Base-by-base conservation (phyloP, 2,113 vertebrate genomes). In the Ranitomeya variabilis region DNA sequence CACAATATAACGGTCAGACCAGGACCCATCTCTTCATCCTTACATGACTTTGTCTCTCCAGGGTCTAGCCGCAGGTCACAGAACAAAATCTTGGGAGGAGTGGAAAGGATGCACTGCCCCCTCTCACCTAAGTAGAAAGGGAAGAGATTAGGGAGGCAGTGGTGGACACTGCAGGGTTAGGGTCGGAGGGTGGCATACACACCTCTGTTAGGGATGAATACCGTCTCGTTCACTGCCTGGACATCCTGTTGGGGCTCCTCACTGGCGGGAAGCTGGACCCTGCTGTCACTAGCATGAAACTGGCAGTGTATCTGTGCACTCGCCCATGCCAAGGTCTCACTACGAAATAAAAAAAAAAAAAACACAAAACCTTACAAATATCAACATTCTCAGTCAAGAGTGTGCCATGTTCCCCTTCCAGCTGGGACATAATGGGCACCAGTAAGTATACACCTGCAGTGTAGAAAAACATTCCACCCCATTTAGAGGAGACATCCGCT, bases 281-380 rank as follows among this genome's bases (percentile, higher is more conserved):
- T 94, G 91, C 94, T 97, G 93, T 99, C 98, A 0, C 98, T 99
- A 92, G 97, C 94, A 0, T 99, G 98, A 86, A 99, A 98, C 94
- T 99, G 98, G 92, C 98, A 99, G 92, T 99, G 98, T 90, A 99
- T 99, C 91, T 99, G 98, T 4, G 98, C 97, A 0, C 98, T 99
- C 91, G 98, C 97, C 98, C 98, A 99, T 0, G 98, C 98, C 90
- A 99, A 92, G 95, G 98, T 98, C 93, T 99, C 98, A 91, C 98
- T 99, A 92, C 69, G 59, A 51, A 15, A 60, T 78, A 8, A 57
- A 57, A 57, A 57, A 57, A 9, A 57, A 11, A 57, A 57, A n/a
- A n/a, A n/a, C n/a, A n/a, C n/a, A n/a, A n/a, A 57, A 9, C 1
- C 55, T 11, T 45, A 45, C 37, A 45, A 45, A 2, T 45, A 31